Evolutionary conservation across 2,888 invertebrate genomes (phyloP), one percentile per base, ranked within the genome.

Genomic region (Xestoiulus laeticollis): DNA sequence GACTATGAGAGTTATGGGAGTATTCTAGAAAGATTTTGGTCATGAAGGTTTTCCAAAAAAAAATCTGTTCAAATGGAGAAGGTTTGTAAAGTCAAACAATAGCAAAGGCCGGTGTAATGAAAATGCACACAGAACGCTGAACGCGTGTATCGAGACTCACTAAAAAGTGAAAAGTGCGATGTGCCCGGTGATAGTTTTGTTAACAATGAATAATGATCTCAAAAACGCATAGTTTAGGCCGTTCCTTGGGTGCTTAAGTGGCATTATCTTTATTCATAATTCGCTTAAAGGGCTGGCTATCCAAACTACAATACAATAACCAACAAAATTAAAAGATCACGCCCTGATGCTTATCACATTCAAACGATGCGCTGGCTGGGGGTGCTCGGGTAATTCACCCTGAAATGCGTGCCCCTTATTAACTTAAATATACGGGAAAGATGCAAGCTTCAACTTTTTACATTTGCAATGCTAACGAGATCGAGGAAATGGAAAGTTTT

Each of bases 261-360:
- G 78, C 78, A 30, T 78, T 78, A 78, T 78, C 78, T 78, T 78
- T 78, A 78, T 78, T 78, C 78, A 78, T 78, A 78, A 78, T 30
- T 78, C 78, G 78, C 30, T 78, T 78, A 78, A 26, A 68, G 78
- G 78, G 78, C 14, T 78, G 78, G 78, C 78, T 26, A 78, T 78
- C 78, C 26, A 12, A 30, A 30, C 30, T 16, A 14, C 78, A 78
- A 32, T 30, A 78, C 78, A 78, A 78, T 78, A 32, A 78, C 26
- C 78, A 10, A 78, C 22, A 85, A 38, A 85, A 85, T 85, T 85
- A 85, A 85, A 85, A 32, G 85, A 85, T 85, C 85, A 85, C 85
- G 85, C 85, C 85, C 48, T 85, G 85, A 85, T 85, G 85, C 48
- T 85, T 85, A 85, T 85, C 85, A 26, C 33, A 30, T 38, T 38